phyloP scores from a whole-genome alignment of 2,113 vertebrate genomes.

The Platichthys stellatus region DNA sequence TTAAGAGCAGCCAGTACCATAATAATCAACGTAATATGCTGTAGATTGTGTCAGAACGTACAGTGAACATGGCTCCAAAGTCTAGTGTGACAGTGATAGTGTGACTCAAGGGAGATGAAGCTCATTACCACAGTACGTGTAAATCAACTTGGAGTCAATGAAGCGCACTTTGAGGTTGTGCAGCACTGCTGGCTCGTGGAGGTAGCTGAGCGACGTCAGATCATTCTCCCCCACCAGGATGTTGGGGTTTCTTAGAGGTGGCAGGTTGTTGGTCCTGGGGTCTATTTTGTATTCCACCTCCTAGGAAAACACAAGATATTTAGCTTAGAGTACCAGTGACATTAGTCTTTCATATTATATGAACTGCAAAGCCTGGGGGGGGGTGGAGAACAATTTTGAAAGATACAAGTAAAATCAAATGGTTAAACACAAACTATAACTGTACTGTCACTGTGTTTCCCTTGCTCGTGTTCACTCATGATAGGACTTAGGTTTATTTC shows the following conservation, averaged over 20 bases:
- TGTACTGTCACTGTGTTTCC: neutral
- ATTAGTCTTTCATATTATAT: neutral
- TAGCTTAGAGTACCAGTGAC: neutral
- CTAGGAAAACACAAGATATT: constrained; percentile 71
- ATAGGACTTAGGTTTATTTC: constrained; percentile 53
- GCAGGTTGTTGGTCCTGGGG: constrained; percentile 83
- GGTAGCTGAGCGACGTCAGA: constrained; percentile 95
- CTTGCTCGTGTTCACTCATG: constrained; percentile 46
- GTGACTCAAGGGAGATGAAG: constrained; percentile 50
- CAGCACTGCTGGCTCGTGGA: constrained; percentile 95
- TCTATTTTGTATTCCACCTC: constrained; percentile 87
- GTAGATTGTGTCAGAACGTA: constrained; percentile 45
- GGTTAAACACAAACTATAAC: neutral
- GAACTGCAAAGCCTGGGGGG: neutral
- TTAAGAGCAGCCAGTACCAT: constrained; percentile 46
- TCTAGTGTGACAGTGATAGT: constrained; percentile 65
- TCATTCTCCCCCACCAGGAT: constrained; percentile 97
- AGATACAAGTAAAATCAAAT: neutral
- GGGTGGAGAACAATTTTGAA: neutral
- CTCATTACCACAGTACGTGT: constrained; percentile 96
- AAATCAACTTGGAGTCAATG: constrained; percentile 94
- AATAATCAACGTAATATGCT: constrained; percentile 45
- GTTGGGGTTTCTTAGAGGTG: constrained; percentile 92
- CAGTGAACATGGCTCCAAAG: constrained; percentile 71
- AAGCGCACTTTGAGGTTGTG: constrained; percentile 97